Evolutionary conservation across 2,888 invertebrate species (phyloP).

Genomic region (Rhorus exstirpatorius): DNA sequence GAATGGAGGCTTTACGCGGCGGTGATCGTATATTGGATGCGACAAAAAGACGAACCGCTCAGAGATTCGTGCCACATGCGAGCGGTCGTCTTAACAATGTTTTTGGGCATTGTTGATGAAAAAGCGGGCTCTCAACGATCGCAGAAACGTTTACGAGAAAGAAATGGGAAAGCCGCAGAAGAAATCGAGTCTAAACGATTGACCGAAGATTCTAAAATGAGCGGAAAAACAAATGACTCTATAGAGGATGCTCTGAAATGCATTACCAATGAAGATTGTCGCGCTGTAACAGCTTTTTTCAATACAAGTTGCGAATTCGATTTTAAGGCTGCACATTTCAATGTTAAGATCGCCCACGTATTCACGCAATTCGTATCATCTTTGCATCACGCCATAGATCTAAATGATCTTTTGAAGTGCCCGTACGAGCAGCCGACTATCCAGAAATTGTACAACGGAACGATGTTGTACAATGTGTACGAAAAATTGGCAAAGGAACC

Average conservation of each 20-base stretch:
- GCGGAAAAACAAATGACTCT: slow-evolving; percentile 66
- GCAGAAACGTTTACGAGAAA: slow-evolving; percentile 71
- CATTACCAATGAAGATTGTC: slow-evolving; percentile 88
- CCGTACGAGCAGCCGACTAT: slow-evolving; percentile 88
- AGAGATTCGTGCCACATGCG: slow-evolving; percentile 87
- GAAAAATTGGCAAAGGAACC: no score
- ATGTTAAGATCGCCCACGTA: slow-evolving; percentile 88
- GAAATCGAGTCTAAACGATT: no score
- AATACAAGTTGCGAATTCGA: slow-evolving; percentile 88
- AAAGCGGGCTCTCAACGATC: slow-evolving; percentile 88
- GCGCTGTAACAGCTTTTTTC: slow-evolving; percentile 88
- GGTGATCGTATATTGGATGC: slow-evolving; percentile 88
- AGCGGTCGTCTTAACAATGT: slow-evolving; percentile 88
- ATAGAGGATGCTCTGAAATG: slow-evolving; percentile 86
- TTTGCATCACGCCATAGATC: slow-evolving; percentile 87
- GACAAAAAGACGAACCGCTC: slow-evolving; percentile 84
- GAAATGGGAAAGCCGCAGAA: not conserved
- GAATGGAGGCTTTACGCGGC: slow-evolving; percentile 89
- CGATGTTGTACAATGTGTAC: slow-evolving; percentile 90
- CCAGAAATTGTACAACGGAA: slow-evolving; percentile 90
- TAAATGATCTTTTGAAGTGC: slow-evolving; percentile 89
- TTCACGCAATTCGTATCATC: slow-evolving; percentile 91
- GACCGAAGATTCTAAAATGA: not conserved
- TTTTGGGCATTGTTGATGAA: slow-evolving; percentile 88
- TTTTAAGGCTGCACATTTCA: slow-evolving; percentile 88